Evolutionary conservation across 1,140 invertebrate species (phyloP), one percentile per base, ranked within the genome.

Genomic region (Laupala kohalensis): DNA sequence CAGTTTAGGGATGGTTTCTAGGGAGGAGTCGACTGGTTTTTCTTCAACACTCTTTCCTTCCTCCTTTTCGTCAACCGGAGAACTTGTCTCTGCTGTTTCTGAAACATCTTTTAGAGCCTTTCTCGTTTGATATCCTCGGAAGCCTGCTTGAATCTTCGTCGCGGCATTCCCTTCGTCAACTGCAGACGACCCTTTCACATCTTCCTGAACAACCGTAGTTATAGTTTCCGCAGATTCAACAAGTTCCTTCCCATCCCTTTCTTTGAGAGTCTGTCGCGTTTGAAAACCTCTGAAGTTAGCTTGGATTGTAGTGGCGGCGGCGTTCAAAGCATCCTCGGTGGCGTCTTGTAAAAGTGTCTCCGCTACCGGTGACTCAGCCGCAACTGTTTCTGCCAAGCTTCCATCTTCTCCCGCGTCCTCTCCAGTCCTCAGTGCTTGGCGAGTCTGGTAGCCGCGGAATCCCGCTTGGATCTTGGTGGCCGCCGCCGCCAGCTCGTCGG

Each of bases 401-500:
- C 23, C 29, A n/a, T 27, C 26, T 23, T 9, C 64, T 9, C 26
- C 74, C 2, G 77, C 76, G 68, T 76, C 75, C 53, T 78, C 76
- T 3, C 78, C 74, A 9, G 37, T 53, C 19, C 74, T 73, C 23
- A 76, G 70, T n/a, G 66, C 66, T 29, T 76, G 76, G 69, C 80
- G 75, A 0, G 77, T 76, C 71, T 80, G 78, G 73, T 80, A 83
- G 25, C 80, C 79, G 53, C 82, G 76, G 63, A 80, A 80, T 53
- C 78, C 79, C 37, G 82, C 82, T 75, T 85, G 84, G 70, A 85
- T 85, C 74, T 80, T 82, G 15, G 79, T 78, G 0, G 82, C 82
- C 19, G 84, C 83, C 13, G 77, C 79, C 0, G 71, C 74, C 30
- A 71, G 71, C 77, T 75, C 67, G 77, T 75, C 66, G 9, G 9